Evolutionary conservation across 1,140 invertebrate genomes (phyloP).

Genomic region (Drosophila ogumai): DNA sequence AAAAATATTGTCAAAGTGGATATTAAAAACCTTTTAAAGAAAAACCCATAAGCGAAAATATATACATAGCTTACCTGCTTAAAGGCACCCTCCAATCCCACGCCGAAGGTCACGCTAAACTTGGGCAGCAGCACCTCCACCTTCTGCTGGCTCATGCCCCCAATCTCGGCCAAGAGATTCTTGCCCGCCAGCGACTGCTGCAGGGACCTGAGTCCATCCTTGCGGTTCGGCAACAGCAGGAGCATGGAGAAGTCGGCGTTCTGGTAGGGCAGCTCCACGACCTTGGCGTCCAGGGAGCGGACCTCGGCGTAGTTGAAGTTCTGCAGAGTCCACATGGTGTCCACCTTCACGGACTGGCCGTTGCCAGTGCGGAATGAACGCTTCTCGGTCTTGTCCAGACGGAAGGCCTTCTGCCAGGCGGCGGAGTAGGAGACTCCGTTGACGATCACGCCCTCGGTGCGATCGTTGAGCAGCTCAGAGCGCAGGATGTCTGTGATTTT

Average conservation of each 20-base stretch:
- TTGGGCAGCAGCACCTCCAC: conserved; percentile 87
- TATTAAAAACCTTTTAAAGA: no score
- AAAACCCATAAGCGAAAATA: no score
- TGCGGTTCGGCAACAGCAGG: conserved; percentile 73
- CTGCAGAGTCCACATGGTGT: conserved; percentile 80
- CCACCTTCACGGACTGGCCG: conserved; percentile 69
- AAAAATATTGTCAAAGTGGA: background rate
- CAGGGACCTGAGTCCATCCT: conserved; percentile 69
- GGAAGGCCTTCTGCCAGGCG: conserved; percentile 78
- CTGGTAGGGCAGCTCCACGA: conserved; percentile 77
- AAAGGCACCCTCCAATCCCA: conserved; percentile 86
- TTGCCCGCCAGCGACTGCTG: conserved; percentile 74
- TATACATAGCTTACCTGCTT: conserved; percentile 81
- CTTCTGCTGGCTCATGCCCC: conserved; percentile 62
- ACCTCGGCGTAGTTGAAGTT: conserved; percentile 77
- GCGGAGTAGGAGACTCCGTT: conserved; percentile 68
- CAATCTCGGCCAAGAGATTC: conserved; percentile 77
- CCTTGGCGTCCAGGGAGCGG: conserved; percentile 71
- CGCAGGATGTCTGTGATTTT: conserved; percentile 72
- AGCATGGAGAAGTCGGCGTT: conserved; percentile 77
- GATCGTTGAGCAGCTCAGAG: conserved; percentile 71
- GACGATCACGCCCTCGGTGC: conserved; percentile 76
- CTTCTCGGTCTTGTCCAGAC: conserved; percentile 61
- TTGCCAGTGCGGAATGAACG: conserved; percentile 66
- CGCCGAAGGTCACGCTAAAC: conserved; percentile 87